A percentile compares a stretch with the other conserved stretches of the same genome.
Conservation (phyloP, 2,888 invertebrate species). For the Yponomeuta sedellus region DNA sequence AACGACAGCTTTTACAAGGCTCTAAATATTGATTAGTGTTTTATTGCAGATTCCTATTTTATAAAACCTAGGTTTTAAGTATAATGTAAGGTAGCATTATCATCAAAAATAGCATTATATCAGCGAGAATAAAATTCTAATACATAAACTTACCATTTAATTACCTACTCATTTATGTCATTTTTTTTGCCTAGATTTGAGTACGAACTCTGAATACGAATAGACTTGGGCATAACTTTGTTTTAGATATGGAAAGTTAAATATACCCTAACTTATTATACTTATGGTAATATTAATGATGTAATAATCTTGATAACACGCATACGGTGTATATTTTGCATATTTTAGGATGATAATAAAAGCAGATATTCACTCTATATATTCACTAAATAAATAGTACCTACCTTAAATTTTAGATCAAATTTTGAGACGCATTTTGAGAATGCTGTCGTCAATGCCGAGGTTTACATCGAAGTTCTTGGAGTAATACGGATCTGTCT, state of each 20-base stretch:
- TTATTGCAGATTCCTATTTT: slow-evolving; percentile 75
- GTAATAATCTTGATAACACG: not conserved
- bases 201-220: not conserved
- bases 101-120: slow-evolving; percentile 35
- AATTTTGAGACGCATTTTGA: not conserved
- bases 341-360: not conserved
- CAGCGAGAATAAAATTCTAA: slow-evolving; percentile 18
- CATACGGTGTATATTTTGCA: not conserved
- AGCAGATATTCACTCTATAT: not conserved
- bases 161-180: not conserved
- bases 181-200: not conserved
- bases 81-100: slow-evolving; percentile 31
- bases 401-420: not conserved
- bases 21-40: slow-evolving; percentile 27
- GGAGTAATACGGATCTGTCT: slow-evolving; percentile 12
- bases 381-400: not conserved
- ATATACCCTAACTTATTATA: not conserved
- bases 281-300: not conserved
- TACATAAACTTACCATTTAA: not conserved
- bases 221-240: not conserved
- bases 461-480: not conserved
- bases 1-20: not conserved
- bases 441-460: not conserved
- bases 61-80: slow-evolving; percentile 58
- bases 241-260: not conserved